Evolutionary conservation across 2,797 vertebrate species (phyloP), one percentile per base, ranked within the genome.

Genomic region (Lophotriccus pileatus): DNA sequence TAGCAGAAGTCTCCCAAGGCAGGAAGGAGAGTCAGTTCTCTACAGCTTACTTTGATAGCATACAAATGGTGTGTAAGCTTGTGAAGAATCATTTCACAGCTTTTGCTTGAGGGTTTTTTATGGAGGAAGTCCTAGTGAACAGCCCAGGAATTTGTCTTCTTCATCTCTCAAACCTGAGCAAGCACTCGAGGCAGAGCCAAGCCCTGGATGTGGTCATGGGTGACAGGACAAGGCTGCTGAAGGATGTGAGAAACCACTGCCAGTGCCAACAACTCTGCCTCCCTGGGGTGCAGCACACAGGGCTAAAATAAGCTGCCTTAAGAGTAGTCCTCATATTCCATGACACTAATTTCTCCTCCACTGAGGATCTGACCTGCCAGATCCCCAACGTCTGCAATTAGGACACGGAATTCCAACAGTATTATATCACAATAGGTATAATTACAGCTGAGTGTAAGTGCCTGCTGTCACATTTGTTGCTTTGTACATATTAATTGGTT

Each of bases 401-500:
- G 58, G 68, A 23, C 36, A 19, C 64, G 60, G 74, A 89, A 94
- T 87, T 78, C 93, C 84, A 83, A 21, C n/a, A 53, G 7, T 66
- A 50, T 69, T 81, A 23, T 12, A 52, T 53, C 84, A 64, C 87
- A 81, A 80, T 10, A 39, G 62, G 75, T 75, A 20, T 44, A 69
- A 80, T 91, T 89, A 43, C 78, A 80, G 89, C 81, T 60, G 64
- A 70, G 64, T 37, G 32, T 19, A 60, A 74, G 47, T 80, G 87
- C 64, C 86, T 92, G 75, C 88, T 95, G 88, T 46, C 68, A 37
- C 43, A 16, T n/a, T 49, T 90, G 39, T 56, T 89, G 56, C 78
- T 84, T 83, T 87, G 89, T 85, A 75, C 82, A 46, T 74, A 41
- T 67, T 89, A 87, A 93, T 89, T 92, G 73, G 49, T 89, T 93